A percentile compares a stretch with the other conserved stretches of the same genome.
Evolutionary conservation across 2,888 invertebrate species (phyloP).

Genomic region (Alloscopus bannaensis): DNA sequence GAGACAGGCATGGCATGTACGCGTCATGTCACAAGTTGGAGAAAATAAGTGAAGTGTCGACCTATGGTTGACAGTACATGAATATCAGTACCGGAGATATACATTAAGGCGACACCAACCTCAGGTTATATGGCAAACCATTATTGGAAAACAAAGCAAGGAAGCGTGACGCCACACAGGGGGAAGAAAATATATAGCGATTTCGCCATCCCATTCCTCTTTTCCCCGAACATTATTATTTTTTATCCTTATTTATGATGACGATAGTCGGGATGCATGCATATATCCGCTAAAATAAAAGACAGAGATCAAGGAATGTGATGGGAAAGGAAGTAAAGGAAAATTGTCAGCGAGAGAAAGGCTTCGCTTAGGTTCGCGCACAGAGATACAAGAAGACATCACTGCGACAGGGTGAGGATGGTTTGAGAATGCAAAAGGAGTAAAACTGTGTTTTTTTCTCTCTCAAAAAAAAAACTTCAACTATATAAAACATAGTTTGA

Average conservation of each 20-base stretch:
- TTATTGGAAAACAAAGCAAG: background rate
- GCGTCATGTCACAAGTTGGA: background rate
- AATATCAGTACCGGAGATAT: slow-evolving; percentile 14
- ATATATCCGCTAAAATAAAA: slow-evolving; percentile 17
- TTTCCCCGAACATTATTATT: background rate
- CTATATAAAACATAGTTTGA: slow-evolving; percentile 42
- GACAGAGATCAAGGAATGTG: slow-evolving; percentile 27
- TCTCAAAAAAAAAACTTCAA: slow-evolving; percentile 20
- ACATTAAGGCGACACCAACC: background rate
- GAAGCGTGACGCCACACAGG: background rate
- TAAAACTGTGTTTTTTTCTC: slow-evolving; percentile 19
- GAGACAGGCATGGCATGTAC: no score
- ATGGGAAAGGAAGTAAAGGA: slow-evolving; percentile 12
- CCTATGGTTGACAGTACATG: slow-evolving; percentile 14
- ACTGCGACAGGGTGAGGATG: no score
- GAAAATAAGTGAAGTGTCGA: slow-evolving; percentile 3
- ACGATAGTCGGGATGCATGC: slow-evolving; percentile 4
- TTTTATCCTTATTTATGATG: slow-evolving; percentile 25
- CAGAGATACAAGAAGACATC: no score
- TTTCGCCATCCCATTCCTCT: slow-evolving; percentile 5
- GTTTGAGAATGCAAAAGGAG: background rate
- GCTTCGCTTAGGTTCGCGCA: no score
- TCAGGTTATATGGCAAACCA: background rate
- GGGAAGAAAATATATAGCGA: slow-evolving; percentile 9
- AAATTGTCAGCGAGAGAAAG: background rate